Percentiles rank a stretch among this genome's conserved stretches.
Conservation (phyloP, 2,113 vertebrate species). For the Hepsetus odoe region DNA sequence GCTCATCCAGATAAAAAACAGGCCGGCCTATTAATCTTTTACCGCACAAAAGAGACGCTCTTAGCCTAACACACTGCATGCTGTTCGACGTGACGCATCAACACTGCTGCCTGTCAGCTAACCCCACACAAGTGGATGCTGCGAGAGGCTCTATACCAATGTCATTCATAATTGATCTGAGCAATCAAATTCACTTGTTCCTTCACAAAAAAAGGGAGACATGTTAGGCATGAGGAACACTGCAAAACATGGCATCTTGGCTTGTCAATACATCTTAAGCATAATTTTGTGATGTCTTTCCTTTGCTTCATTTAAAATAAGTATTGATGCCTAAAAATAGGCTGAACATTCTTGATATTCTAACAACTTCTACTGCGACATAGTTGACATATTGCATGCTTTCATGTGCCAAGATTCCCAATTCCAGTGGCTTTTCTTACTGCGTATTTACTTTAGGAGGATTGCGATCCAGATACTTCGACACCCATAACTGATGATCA, state of each 20-base stretch:
- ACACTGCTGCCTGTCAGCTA: background rate
- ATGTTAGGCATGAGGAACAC: background rate
- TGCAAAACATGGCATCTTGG: background rate
- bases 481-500: background rate
- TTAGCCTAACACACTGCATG: background rate
- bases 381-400: too few species aligned
- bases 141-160: background rate
- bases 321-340: too few species aligned
- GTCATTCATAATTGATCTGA: conserved; percentile 30
- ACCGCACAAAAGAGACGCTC: conserved; percentile 20
- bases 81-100: background rate
- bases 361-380: too few species aligned
- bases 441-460: background rate
- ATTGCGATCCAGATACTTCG: background rate
- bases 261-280: background rate
- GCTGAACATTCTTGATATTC: too few species aligned
- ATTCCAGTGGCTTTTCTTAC: background rate
- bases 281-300: too few species aligned
- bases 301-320: too few species aligned
- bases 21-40: conserved; percentile 31
- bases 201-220: background rate
- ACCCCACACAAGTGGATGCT: background rate
- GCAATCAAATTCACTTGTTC: background rate
- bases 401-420: too few species aligned
- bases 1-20: conserved; percentile 45